Conservation (phyloP, 2,113 vertebrate species). For the Gymnorhina tibicen region DNA sequence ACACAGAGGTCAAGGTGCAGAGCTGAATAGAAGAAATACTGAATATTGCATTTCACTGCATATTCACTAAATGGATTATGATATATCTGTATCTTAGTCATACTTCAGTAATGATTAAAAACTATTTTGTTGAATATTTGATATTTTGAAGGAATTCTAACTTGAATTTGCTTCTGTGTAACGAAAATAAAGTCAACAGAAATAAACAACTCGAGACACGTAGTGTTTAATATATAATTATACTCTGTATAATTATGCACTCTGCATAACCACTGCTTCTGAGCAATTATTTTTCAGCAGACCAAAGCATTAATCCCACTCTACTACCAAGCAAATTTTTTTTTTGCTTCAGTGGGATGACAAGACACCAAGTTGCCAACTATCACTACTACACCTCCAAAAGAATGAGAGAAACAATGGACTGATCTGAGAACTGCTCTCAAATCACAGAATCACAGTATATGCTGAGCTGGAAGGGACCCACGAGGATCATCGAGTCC, state of each 20-base stretch:
- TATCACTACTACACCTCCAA: fast-evolving
- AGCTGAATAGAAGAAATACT: background rate
- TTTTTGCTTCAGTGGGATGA: background rate
- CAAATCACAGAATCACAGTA: background rate
- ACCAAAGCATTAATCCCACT: background rate
- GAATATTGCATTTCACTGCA: background rate
- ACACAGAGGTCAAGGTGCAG: background rate
- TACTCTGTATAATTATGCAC: background rate
- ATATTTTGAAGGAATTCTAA: background rate
- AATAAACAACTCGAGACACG: background rate
- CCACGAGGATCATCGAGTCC: background rate
- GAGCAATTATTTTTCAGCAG: background rate
- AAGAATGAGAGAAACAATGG: background rate
- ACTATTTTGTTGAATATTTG: background rate
- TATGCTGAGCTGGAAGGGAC: background rate
- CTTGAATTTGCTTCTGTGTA: background rate
- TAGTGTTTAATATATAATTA: background rate
- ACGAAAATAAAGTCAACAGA: background rate
- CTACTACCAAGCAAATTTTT: background rate
- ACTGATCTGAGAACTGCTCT: background rate
- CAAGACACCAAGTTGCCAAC: background rate
- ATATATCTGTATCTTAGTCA: background rate
- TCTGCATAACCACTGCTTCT: background rate
- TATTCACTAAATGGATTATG: background rate
- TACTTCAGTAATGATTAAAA: background rate